Evolutionary conservation across 2,888 invertebrate species (phyloP), one percentile per base, ranked within the genome.

Genomic region (Ormyrus labotus): DNA sequence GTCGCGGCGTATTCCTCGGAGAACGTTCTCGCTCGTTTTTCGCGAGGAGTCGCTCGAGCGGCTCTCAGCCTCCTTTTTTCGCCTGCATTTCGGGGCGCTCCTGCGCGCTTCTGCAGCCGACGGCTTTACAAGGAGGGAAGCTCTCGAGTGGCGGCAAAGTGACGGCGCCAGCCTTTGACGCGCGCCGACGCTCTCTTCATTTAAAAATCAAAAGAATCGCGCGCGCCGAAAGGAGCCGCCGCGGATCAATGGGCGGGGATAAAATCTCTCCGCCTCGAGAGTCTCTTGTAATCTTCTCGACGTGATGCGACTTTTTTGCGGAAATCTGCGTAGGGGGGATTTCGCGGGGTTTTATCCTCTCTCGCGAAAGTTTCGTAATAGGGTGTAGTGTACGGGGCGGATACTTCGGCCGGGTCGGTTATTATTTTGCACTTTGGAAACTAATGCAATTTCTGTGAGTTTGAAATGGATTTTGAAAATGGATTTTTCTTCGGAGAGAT

Each of bases 151-250:
- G 57, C 64, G 47, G 72, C 61, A n/a, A 63, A 72, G 53, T 45
- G 73, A n/a, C 48, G 64, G 3, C 47, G 57, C n/a, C 10, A 47
- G 51, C 19, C 57, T 71, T 61, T 61, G n/a, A 51, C 71, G 45
- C 71, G 45, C 58, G 6, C 48, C 45, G 63, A n/a, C 8, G 10
- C 7, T n/a, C 34, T 34, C 34, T 64, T 73, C 63, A 47, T 73
- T 73, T 55, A 55, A 53, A 63, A 73, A 64, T 73, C 64, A 73
- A 64, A 64, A 64, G 34, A 34, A 3, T 71, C 64, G 34, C 51
- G 34, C n/a, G 10, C 8, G 11, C 45, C 10, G 47, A 34, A 4
- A 63, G 47, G 63, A 63, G 13, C n/a, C n/a, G 0, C n/a, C 13
- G 9, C 13, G 58, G 58, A 58, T 58, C n/a, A n/a, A 58, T 58